Evolutionary conservation across 2,888 invertebrate species (phyloP), one percentile per base, ranked within the genome.

Genomic region (Chaitophorus viminalis): DNA sequence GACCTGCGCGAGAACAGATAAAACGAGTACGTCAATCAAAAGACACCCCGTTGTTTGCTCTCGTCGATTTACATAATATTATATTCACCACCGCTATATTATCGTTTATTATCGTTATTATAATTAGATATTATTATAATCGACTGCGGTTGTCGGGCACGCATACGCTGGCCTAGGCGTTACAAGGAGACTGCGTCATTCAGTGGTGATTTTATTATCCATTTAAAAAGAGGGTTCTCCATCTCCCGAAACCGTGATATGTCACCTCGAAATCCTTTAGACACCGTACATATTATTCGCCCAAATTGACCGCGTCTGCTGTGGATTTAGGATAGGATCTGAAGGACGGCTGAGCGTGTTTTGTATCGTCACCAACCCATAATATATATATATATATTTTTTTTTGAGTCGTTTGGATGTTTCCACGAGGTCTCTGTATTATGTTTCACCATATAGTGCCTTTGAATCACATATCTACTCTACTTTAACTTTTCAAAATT

Each of bases 11-110:
- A n/a, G 36, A 39, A 36, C 9, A 65, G 79, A 79, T 79, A 65
- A 79, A 79, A 65, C 79, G 60, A 0, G 60, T 8, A 36, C 79
- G 65, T 78, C 74, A 25, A 21, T 74, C 65, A 65, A 65, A 54
- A 36, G n/a, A 79, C 52, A n/a, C 9, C 25, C 9, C 65, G 25
- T 11, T 79, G 79, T 79, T 65, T 39, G 1, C n/a, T 2, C 54
- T 36, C 4, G 68, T 68, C 68, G 17, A n/a, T 79, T 29, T 65
- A 17, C 79, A 79, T 65, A 65, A 65, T 9, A 36, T n/a, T n/a
- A n/a, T n/a, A n/a, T n/a, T n/a, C n/a, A n/a, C n/a, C n/a, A n/a
- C n/a, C n/a, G n/a, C n/a, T n/a, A n/a, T 79, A 9, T 31, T 1
- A 39, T 11, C 39, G 39, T 39, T 39, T 11, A 0, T 39, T 11